These are phyloP conservation scores for Alfaro cultratus DNA, from an alignment of 2,797 vertebrate species.

Conservation along the genomic window DNA sequence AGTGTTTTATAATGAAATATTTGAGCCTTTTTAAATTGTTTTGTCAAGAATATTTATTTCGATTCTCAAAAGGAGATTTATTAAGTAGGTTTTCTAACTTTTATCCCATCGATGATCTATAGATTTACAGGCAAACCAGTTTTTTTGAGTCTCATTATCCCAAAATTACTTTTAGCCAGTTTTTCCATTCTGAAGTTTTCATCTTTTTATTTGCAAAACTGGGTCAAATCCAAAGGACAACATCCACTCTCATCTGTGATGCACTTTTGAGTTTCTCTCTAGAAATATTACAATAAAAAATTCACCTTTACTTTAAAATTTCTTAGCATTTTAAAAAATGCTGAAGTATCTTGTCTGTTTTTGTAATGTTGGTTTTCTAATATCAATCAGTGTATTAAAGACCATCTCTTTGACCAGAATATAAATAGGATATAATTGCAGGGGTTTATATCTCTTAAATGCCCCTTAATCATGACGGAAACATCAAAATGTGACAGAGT, in stretches of 20 bases:
- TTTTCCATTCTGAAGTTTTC: neutral
- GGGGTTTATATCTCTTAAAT: neutral
- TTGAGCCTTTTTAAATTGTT: neutral
- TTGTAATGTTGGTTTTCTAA: neutral
- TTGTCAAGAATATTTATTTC: neutral
- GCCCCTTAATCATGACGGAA: neutral
- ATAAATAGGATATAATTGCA: neutral
- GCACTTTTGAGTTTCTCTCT: neutral
- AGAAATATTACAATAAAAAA: neutral
- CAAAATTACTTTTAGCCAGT: neutral
- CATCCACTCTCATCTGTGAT: neutral
- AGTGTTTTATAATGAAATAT: neutral
- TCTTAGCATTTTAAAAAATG: too few relatives aligned
- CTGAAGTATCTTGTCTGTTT: neutral
- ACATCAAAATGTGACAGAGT: neutral
- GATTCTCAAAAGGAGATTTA: neutral
- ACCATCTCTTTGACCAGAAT: neutral
- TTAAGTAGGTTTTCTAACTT: neutral
- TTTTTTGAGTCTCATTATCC: neutral
- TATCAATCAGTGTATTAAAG: neutral
- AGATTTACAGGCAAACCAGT: neutral
- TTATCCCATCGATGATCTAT: neutral
- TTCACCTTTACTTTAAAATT: neutral
- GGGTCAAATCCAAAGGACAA: neutral
- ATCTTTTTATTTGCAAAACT: slow-evolving; percentile 2